phyloP scores from a whole-genome alignment of 2,888 invertebrate species.

The Dione juno region DNA sequence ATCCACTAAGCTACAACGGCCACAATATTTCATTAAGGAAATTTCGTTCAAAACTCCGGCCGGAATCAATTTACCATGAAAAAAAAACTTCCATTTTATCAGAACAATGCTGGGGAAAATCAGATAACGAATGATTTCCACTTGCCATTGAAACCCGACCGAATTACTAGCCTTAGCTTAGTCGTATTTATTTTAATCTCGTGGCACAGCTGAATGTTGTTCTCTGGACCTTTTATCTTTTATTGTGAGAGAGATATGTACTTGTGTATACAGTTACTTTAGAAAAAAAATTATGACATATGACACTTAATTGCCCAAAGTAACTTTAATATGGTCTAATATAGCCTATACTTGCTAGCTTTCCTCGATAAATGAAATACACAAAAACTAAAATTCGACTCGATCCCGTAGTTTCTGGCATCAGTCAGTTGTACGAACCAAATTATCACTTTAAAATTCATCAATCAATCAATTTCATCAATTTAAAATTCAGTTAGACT shows the following conservation, averaged over 20 bases:
- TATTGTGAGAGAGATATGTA: conserved; percentile 1
- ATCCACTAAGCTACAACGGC: too few species aligned
- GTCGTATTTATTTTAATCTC: conserved; percentile 27
- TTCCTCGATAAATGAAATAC: too few species aligned
- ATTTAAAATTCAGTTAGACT: too few species aligned
- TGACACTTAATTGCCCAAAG: too few species aligned
- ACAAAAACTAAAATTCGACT: too few species aligned
- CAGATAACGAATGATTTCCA: conserved; percentile 22
- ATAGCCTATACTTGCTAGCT: too few species aligned
- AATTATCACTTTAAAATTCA: too few species aligned
- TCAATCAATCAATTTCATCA: too few species aligned
- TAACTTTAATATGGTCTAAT: too few species aligned
- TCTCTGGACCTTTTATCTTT: conserved; percentile 3
- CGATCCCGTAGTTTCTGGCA: too few species aligned
- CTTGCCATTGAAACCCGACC: conserved; percentile 18
- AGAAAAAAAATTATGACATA: too few species aligned
- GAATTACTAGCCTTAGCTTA: conserved; percentile 26
- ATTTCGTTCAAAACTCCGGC: not conserved
- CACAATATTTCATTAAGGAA: conserved; percentile 7
- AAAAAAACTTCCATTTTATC: conserved; percentile 14
- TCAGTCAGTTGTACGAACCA: too few species aligned
- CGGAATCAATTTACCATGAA: conserved; percentile 9
- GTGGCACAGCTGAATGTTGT: conserved; percentile 19
- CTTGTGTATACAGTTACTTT: not conserved
- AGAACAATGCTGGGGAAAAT: not conserved